Evolutionary conservation across 2,113 vertebrate species (phyloP).

Genomic region (Pseudopipra pipra): DNA sequence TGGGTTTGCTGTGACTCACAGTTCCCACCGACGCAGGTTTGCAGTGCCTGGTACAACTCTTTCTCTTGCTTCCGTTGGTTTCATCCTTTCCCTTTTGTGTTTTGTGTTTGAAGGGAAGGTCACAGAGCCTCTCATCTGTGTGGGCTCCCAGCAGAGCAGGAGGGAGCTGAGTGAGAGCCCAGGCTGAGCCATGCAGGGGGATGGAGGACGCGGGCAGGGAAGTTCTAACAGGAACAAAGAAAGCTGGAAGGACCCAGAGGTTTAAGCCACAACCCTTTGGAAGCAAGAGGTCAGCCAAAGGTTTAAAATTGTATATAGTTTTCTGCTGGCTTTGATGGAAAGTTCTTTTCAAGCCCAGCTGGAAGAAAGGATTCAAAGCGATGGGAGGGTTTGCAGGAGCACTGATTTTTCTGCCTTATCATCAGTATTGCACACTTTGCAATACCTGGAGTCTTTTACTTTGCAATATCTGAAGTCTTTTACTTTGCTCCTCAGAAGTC

Average conservation of each 20-base stretch:
- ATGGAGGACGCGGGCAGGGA: slow-evolving; percentile 16
- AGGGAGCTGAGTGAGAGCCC: slow-evolving; percentile 14
- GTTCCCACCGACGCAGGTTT: background rate
- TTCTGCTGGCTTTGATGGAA: slow-evolving; percentile 53
- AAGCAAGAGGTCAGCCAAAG: slow-evolving; percentile 45
- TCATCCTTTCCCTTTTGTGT: slow-evolving; percentile 45
- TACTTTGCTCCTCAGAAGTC: background rate
- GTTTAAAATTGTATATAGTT: background rate
- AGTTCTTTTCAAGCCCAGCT: slow-evolving; percentile 9
- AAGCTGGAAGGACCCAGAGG: slow-evolving; percentile 26
- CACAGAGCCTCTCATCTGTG: background rate
- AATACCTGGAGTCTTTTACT: background rate
- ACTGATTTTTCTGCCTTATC: background rate
- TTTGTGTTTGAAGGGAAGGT: slow-evolving; percentile 68
- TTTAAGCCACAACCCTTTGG: slow-evolving; percentile 13
- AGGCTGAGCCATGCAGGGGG: background rate
- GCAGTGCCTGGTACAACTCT: background rate
- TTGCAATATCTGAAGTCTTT: background rate
- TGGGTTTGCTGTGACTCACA: background rate
- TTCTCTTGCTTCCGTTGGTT: slow-evolving; percentile 24
- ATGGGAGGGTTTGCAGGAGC: background rate
- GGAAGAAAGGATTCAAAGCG: background rate
- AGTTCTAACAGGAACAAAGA: slow-evolving; percentile 42
- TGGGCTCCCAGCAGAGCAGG: slow-evolving; percentile 51
- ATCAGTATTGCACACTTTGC: background rate